phyloP scores from a whole-genome alignment of 2,797 vertebrate genomes.

The Dendrocincla fuliginosa region DNA sequence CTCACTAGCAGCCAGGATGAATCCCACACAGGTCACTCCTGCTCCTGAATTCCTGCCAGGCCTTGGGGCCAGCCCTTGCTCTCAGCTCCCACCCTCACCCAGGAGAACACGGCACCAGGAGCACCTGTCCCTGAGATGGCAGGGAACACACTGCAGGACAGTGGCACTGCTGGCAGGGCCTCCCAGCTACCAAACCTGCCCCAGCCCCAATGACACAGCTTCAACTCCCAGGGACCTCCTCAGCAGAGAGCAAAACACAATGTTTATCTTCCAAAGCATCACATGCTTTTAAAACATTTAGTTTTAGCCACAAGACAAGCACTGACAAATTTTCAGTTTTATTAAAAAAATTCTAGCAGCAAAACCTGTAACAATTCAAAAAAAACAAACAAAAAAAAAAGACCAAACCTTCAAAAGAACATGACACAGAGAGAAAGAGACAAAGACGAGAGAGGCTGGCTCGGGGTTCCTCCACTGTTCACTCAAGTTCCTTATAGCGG shows the following conservation, averaged over 20 bases:
- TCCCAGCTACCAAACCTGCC: not conserved
- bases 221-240: not conserved
- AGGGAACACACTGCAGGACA: not conserved
- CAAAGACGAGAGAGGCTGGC: constrained; percentile 11
- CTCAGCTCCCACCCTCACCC: not conserved
- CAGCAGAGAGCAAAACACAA: not conserved
- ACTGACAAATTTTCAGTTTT: constrained; percentile 72
- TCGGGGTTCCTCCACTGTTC: constrained; percentile 57
- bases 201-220: not conserved
- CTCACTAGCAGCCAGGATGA: not conserved
- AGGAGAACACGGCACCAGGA: fast-evolving
- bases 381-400: not conserved
- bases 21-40: not conserved
- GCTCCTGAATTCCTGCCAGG: not conserved
- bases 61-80: not conserved
- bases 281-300: not conserved
- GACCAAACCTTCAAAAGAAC: constrained; percentile 23
- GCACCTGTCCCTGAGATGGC: not conserved
- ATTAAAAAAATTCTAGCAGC: constrained; percentile 82
- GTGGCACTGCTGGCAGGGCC: not conserved
- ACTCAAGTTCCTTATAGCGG: constrained; percentile 95
- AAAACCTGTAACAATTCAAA: constrained; percentile 78
- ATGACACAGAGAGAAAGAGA: constrained; percentile 71
- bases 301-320: not conserved
- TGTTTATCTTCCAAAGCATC: not conserved